phyloP scores from a whole-genome alignment of 2,113 vertebrate genomes.

The Gambusia affinis region DNA sequence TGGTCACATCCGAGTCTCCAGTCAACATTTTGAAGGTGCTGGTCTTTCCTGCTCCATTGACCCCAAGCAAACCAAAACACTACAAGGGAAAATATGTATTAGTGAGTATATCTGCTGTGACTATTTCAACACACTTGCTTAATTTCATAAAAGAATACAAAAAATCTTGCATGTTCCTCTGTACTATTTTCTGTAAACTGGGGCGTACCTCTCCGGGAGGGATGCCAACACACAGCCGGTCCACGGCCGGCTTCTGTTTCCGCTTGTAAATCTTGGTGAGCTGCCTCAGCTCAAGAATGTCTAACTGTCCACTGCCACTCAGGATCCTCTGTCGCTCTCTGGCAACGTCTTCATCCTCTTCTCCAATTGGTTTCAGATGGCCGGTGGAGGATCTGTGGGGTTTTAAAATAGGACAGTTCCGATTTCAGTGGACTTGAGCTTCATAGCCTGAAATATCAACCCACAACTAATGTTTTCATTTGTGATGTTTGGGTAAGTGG shows the following conservation, averaged over 20 bases:
- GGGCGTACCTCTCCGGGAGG: conserved; percentile 92
- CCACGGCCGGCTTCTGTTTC: conserved; percentile 96
- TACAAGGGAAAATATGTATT: conserved; percentile 46
- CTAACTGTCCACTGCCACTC: conserved; percentile 88
- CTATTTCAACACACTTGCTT: no score
- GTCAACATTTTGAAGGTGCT: conserved; percentile 99
- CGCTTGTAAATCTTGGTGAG: conserved; percentile 97
- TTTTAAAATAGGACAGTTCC: conserved; percentile 8
- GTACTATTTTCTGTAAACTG: not conserved
- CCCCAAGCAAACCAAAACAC: conserved; percentile 97
- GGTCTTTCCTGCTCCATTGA: conserved; percentile 97
- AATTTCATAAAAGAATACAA: no score
- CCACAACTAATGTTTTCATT: not conserved
- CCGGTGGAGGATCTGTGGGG: conserved; percentile 82
- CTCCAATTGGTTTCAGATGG: conserved; percentile 88
- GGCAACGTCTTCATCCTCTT: conserved; percentile 97
- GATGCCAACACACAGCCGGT: conserved; percentile 95
- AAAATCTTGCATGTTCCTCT: not conserved
- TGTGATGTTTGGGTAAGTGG: not conserved
- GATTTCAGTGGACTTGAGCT: not conserved
- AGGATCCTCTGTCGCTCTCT: conserved; percentile 95
- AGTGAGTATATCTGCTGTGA: not conserved
- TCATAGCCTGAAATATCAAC: not conserved
- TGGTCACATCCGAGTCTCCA: conserved; percentile 91
- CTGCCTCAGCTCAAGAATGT: conserved; percentile 93